Percentiles rank a stretch among this genome's conserved stretches.
Evolutionary conservation across 2,797 vertebrate genomes (phyloP).

Genomic region (Spheniscus humboldti): DNA sequence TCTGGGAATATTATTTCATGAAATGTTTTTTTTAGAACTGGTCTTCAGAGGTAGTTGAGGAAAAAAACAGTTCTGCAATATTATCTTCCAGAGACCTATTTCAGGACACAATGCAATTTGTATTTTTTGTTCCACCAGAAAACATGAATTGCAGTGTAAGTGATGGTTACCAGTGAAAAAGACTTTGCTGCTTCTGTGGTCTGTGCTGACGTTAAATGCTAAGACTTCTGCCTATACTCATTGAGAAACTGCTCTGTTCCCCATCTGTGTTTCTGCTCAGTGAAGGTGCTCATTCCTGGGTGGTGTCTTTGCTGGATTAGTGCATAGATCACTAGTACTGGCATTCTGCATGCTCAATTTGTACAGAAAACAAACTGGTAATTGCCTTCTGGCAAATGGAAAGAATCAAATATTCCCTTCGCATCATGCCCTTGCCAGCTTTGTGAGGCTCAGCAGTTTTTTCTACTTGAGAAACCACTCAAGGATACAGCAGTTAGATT

Average conservation of each 20-base stretch:
- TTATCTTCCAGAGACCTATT: not conserved
- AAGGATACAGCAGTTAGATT: not conserved
- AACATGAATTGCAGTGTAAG: not conserved
- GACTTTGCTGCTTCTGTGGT: not conserved
- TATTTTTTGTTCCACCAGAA: not conserved
- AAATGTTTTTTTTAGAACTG: not conserved
- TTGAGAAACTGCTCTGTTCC: not conserved
- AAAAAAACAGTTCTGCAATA: not conserved
- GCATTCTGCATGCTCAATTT: not conserved
- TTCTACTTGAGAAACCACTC: not conserved
- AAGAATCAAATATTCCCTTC: not conserved
- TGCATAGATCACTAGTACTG: not conserved
- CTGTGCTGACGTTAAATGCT: not conserved
- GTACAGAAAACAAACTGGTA: not conserved
- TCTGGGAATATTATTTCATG: not conserved
- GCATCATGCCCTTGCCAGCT: not conserved
- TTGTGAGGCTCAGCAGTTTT: not conserved
- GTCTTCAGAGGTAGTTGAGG: not conserved
- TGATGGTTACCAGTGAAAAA: not conserved
- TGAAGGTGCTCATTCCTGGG: not conserved
- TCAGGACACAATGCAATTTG: not conserved
- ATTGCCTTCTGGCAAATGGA: not conserved
- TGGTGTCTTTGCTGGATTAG: not conserved
- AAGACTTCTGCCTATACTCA: not conserved
- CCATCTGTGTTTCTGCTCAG: not conserved